Percentiles rank a stretch among this genome's conserved stretches.
These are phyloP conservation scores for Hypanus sabinus DNA, from an alignment of 2,113 vertebrate species.

Conservation along the genomic window DNA sequence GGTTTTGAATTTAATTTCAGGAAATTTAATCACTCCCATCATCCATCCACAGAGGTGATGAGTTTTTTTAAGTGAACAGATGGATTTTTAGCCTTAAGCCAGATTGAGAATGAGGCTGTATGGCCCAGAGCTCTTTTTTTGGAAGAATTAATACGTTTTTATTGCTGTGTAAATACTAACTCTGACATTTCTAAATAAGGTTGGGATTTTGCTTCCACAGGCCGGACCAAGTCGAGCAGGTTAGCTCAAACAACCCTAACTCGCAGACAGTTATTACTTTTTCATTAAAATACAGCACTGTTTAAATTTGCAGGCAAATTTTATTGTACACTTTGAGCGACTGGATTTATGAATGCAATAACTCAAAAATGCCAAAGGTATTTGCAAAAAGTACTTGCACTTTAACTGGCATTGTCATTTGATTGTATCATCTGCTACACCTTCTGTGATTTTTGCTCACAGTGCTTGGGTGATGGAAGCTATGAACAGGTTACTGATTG, in stretches of 20 bases:
- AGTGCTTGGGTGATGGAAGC: neutral
- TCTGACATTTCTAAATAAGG: neutral
- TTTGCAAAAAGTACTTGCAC: neutral
- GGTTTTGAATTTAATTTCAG: neutral
- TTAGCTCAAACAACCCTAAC: neutral
- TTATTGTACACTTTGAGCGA: neutral
- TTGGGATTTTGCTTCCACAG: neutral
- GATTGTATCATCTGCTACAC: neutral
- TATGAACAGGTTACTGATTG: neutral
- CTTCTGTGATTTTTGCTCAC: neutral
- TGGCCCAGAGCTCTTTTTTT: neutral
- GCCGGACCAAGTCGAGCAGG: neutral
- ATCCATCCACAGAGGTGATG: neutral
- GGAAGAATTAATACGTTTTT: neutral
- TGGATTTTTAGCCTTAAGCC: neutral
- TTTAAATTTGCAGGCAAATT: neutral
- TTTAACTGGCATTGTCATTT: neutral
- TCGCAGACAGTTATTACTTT: neutral
- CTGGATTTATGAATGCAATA: neutral
- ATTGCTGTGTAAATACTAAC: neutral
- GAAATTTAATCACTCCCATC: neutral
- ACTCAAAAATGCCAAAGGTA: constrained; percentile 1
- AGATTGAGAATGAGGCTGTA: neutral
- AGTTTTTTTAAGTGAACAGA: neutral
- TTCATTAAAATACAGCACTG: neutral